Percentiles rank a stretch among this genome's conserved stretches.
These are phyloP conservation scores for Ancistrus triradiatus DNA, from an alignment of 2,113 vertebrate species.

Conservation along the genomic window DNA sequence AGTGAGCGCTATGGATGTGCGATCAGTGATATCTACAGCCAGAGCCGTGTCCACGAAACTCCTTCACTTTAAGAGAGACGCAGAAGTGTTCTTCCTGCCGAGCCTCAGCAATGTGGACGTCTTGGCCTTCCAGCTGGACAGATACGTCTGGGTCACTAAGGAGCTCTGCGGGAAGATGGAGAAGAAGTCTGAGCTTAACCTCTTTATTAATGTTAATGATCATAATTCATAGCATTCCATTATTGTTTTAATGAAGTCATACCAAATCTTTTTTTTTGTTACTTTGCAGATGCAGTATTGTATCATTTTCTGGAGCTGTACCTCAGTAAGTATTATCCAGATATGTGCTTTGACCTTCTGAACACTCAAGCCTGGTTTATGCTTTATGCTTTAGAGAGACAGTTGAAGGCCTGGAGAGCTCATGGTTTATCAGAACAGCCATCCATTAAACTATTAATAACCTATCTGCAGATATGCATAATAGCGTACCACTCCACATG, in stretches of 20 bases:
- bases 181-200: too few relatives aligned
- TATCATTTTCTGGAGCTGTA: background rate
- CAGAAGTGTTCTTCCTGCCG: slow-evolving; percentile 52
- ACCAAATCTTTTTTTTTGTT: background rate
- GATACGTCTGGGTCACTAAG: slow-evolving; percentile 53
- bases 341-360: too few relatives aligned
- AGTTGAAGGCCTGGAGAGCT: too few relatives aligned
- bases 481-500: too few relatives aligned
- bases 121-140: slow-evolving; percentile 56
- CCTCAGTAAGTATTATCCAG: slow-evolving; percentile 22
- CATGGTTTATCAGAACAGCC: too few relatives aligned
- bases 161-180: slow-evolving; percentile 52
- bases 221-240: background rate
- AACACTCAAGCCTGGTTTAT: too few relatives aligned
- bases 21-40: slow-evolving; percentile 43
- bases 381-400: too few relatives aligned
- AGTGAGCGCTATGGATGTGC: slow-evolving; percentile 31
- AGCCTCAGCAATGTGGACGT: slow-evolving; percentile 54
- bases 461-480: too few relatives aligned
- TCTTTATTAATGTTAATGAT: background rate
- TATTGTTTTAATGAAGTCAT: background rate
- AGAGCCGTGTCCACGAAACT: slow-evolving; percentile 51
- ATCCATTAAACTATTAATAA: too few relatives aligned
- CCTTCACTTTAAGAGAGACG: slow-evolving; percentile 59
- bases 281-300: slow-evolving; percentile 23